Base-by-base conservation (phyloP, 2,797 vertebrate species). In the Falco rusticolus region DNA sequence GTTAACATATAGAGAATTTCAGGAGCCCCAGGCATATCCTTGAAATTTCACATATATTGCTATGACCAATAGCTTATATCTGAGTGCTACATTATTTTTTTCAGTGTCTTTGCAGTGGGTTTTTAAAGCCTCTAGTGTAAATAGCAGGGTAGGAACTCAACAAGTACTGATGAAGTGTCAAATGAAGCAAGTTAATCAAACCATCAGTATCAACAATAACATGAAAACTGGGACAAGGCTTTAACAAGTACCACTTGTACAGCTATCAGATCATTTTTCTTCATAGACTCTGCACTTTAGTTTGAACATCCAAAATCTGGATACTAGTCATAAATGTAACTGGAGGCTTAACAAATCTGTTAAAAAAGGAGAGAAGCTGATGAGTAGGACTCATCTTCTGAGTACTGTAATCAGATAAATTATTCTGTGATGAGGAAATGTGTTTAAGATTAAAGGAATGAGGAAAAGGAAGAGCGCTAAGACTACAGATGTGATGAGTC, bases 351-450 rank as follows among this genome's bases (percentile, higher is more conserved):
- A 75, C 22, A 94, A 48, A 82, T 88, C 66, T 79, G 34, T 79
- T 90, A 79, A 88, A 95, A 28, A 28, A 82, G 43, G 70, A 89
- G 21, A 72, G 66, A 72, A 92, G 31, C 34, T 94, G 94, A 95
- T 92, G 86, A 96, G 48, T 89, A 87, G 43, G 70, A 76, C 71
- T 96, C 43, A 95, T 93, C 51, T 47, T 93, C 74, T 92, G 57
- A 95, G 69, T 86, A 93, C 65, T 88, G 84, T 74, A 97, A 96
- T 97, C 90, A 97, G 60, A 90, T 24, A 89, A 84, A 95, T 92
- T 92, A 93, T 93, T 69, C 95, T 83, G 3, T 82, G 92, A 92
- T 89, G 77, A 94, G 56, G 34, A 89, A 90, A 89, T 24, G 4
- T 72, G 51, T 92, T 92, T 84, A 93, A 81, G 79, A 86, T 94